A percentile compares a stretch with the other conserved stretches of the same genome.
Evolutionary conservation across 2,888 invertebrate species (phyloP).

Genomic region (Andrena camellia): DNA sequence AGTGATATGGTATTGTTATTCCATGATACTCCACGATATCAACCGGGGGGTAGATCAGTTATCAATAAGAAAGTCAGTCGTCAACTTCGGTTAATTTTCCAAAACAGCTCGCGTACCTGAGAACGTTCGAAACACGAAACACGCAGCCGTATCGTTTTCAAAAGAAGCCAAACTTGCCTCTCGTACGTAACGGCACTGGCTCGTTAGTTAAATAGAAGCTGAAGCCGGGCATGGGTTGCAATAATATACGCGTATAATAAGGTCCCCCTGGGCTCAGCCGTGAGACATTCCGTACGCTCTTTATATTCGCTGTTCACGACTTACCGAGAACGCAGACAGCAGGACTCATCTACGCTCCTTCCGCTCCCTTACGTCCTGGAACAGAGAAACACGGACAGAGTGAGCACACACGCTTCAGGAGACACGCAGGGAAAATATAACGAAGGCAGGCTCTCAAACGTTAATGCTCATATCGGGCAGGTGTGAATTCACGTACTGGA

Average conservation of each 20-base stretch:
- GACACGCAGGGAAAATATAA: conserved; percentile 22
- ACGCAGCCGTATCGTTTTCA: neutral
- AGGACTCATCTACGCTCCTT: conserved; percentile 82
- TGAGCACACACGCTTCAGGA: conserved; percentile 3
- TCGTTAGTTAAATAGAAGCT: conserved; percentile 38
- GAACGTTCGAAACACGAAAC: neutral
- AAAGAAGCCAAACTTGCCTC: conserved; percentile 9
- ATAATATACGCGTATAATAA: conserved; percentile 53
- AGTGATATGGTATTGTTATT: no score
- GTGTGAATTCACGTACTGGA: conserved; percentile 54
- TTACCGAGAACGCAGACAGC: conserved; percentile 78
- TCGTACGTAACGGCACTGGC: conserved; percentile 33
- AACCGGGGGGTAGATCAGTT: neutral
- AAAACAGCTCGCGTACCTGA: neutral
- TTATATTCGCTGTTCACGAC: conserved; percentile 64
- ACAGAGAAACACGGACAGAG: conserved; percentile 60
- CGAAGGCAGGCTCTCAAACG: conserved; percentile 27
- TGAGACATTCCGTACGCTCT: conserved; percentile 57
- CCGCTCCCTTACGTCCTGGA: conserved; percentile 77
- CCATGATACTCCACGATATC: no score
- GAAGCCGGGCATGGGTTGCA: conserved; percentile 12
- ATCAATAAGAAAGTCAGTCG: neutral
- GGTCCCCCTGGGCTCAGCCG: conserved; percentile 29
- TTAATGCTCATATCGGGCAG: conserved; percentile 44
- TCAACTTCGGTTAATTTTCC: neutral